Evolutionary conservation across 2,797 vertebrate species (phyloP).

Genomic region (Vireo griseus): DNA sequence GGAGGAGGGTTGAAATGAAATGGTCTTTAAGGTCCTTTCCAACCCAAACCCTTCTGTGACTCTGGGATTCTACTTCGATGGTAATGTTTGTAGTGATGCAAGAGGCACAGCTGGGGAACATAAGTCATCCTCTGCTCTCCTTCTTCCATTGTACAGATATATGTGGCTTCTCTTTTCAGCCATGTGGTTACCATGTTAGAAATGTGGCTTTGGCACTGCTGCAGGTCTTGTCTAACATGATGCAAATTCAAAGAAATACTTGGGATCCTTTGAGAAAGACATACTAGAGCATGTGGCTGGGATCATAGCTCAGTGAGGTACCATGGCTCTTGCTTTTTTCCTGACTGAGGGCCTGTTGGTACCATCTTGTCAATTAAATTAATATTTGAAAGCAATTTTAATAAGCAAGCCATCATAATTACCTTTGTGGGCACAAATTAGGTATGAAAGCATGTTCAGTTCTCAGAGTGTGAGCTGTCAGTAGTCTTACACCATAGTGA

Average conservation of each 20-base stretch:
- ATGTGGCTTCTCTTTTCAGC: neutral
- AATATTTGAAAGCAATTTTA: neutral
- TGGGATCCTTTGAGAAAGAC: neutral
- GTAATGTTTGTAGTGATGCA: neutral
- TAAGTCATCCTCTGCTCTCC: neutral
- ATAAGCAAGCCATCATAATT: neutral
- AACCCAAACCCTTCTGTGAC: neutral
- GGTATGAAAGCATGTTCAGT: neutral
- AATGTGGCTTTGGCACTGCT: neutral
- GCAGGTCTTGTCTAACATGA: neutral
- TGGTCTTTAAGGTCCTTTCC: neutral
- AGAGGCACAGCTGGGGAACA: neutral
- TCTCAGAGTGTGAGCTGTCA: neutral
- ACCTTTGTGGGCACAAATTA: neutral
- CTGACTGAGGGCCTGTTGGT: neutral
- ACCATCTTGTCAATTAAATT: neutral
- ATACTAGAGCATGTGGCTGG: accelerated
- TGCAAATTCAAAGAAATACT: neutral
- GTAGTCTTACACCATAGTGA: neutral
- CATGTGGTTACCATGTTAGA: neutral
- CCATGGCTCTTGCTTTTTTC: neutral
- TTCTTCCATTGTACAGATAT: neutral
- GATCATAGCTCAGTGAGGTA: neutral
- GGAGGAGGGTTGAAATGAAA: neutral
- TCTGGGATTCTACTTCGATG: neutral